Percentiles rank a stretch among this genome's conserved stretches.
phyloP scores from a whole-genome alignment of 1,140 invertebrate genomes.

The Drosophila insularis region DNA sequence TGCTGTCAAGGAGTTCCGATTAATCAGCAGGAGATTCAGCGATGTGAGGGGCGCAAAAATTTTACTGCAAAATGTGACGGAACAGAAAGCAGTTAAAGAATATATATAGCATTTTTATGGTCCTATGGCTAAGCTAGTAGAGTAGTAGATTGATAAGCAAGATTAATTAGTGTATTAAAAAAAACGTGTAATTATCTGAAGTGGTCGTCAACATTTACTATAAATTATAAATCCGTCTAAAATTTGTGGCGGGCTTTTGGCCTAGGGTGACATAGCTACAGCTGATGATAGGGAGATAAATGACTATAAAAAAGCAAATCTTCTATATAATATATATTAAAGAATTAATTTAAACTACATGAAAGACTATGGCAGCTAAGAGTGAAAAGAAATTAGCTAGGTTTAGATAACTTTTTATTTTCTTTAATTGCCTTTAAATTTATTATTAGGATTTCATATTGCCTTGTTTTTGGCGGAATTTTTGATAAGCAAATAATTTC shows the following conservation, averaged over 20 bases:
- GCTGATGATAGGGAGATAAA: too few species aligned
- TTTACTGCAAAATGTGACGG: conserved; percentile 41
- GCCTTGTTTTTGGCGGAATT: too few species aligned
- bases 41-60: conserved; percentile 52
- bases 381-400: too few species aligned
- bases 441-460: too few species aligned
- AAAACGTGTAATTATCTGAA: neutral
- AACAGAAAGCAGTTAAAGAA: conserved; percentile 25
- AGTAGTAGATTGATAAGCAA: neutral
- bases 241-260: neutral
- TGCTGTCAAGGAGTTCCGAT: conserved; percentile 56
- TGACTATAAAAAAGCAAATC: too few species aligned
- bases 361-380: too few species aligned
- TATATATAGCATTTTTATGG: neutral
- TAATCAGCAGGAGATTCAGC: conserved; percentile 48
- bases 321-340: too few species aligned
- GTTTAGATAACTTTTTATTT: too few species aligned
- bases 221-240: neutral
- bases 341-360: too few species aligned
- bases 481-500: too few species aligned
- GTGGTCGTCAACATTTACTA: neutral
- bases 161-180: conserved; percentile 1
- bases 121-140: neutral
- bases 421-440: too few species aligned
- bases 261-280: neutral